Percentiles rank a stretch among this genome's conserved stretches.
phyloP scores from a whole-genome alignment of 2,113 vertebrate species.

The Nettapus auritus region DNA sequence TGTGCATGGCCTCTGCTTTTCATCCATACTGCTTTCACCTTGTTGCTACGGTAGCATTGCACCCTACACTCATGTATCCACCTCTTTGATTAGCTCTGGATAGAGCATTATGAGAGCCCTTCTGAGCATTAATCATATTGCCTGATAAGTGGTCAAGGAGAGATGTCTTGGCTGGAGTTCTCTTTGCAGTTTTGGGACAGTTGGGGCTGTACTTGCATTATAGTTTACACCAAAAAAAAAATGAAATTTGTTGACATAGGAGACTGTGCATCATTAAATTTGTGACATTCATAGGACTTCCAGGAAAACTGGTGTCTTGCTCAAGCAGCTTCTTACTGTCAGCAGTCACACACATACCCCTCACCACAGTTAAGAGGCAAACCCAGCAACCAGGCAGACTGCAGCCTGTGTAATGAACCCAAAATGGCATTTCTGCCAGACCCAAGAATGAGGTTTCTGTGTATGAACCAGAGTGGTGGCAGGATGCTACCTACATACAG shows the following conservation, averaged over 20 bases:
- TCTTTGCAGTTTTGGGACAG: neutral
- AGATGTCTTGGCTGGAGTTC: neutral
- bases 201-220: neutral
- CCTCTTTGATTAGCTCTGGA: neutral
- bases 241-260: neutral
- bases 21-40: neutral
- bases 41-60: neutral
- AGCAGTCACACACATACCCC: accelerated
- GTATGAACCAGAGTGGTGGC: neutral
- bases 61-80: neutral
- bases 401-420: neutral
- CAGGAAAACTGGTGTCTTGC: neutral
- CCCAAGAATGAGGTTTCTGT: neutral
- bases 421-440: neutral
- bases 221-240: neutral
- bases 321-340: accelerated
- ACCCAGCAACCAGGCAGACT: accelerated
- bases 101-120: neutral
- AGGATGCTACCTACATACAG: neutral
- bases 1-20: neutral
- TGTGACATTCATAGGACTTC: neutral
- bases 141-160: neutral
- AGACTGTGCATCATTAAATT: too few relatives aligned
- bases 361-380: neutral
- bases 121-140: neutral